Conservation (phyloP, 2,888 invertebrate genomes). For the Plemyria rubiginata region DNA sequence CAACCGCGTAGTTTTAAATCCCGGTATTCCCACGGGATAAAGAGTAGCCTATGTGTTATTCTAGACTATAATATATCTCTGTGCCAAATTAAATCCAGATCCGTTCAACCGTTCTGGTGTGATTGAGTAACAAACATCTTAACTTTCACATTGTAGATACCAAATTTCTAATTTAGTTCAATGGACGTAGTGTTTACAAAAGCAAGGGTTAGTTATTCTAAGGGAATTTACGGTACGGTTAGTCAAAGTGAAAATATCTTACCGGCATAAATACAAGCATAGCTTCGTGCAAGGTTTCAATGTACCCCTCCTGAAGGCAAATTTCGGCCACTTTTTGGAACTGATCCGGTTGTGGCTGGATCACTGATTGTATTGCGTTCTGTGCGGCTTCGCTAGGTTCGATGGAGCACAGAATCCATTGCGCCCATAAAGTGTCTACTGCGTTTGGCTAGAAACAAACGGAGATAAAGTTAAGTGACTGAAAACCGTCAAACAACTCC, state of each 20-base stretch:
- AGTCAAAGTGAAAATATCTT: constrained; percentile 46
- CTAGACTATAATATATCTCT: no score
- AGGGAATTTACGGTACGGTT: no score
- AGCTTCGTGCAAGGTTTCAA: constrained; percentile 86
- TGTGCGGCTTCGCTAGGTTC: constrained; percentile 54
- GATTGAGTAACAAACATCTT: no score
- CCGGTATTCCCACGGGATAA: no score
- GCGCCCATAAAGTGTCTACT: constrained; percentile 85
- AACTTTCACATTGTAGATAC: no score
- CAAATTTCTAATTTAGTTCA: no score
- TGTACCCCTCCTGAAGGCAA: constrained; percentile 83
- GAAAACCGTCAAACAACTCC: no score
- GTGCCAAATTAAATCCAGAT: no score
- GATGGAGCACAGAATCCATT: constrained; percentile 81
- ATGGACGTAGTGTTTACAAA: background rate
- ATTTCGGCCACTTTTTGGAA: constrained; percentile 79
- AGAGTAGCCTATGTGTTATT: no score
- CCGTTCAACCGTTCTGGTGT: no score
- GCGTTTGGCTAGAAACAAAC: constrained; percentile 82
- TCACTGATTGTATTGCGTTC: constrained; percentile 54
- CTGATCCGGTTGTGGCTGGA: constrained; percentile 64
- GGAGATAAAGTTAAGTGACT: no score
- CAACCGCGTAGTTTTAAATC: no score
- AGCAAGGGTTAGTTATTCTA: background rate
- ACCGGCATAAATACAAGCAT: constrained; percentile 89